Percentiles rank a stretch among this genome's conserved stretches.
Evolutionary conservation across 1,140 invertebrate genomes (phyloP).

Genomic region (Papilio dardanus): DNA sequence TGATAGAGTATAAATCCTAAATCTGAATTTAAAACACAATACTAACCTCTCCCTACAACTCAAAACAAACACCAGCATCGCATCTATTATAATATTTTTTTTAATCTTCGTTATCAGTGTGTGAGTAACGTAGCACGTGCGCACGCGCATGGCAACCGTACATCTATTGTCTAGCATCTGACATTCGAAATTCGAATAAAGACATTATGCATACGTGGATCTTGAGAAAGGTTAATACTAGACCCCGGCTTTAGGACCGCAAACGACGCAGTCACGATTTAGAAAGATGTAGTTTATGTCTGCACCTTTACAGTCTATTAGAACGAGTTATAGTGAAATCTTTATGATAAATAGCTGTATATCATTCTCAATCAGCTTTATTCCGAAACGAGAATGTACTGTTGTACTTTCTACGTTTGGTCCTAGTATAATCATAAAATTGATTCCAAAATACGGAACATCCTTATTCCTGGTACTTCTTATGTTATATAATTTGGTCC

Average conservation of each 20-base stretch:
- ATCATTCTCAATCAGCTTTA: conserved; percentile 50
- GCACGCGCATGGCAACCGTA: not conserved
- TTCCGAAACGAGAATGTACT: too few relatives aligned
- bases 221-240: conserved; percentile 59
- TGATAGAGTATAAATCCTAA: not conserved
- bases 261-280: conserved; percentile 64
- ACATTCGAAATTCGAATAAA: conserved; percentile 40
- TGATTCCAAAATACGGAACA: too few relatives aligned
- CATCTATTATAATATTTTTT: not conserved
- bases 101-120: not conserved
- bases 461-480: too few relatives aligned
- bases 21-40: not conserved
- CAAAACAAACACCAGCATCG: not conserved
- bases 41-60: not conserved
- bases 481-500: too few relatives aligned
- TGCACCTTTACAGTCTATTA: conserved; percentile 43
- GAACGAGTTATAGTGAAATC: conserved; percentile 60
- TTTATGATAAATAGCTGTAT: conserved; percentile 60
- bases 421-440: too few relatives aligned
- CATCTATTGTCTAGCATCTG: conserved; percentile 32
- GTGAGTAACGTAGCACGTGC: conserved; percentile 9
- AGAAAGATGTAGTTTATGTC: conserved; percentile 56
- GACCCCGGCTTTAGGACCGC: conserved; percentile 47
- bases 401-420: too few relatives aligned
- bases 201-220: conserved; percentile 46